phyloP scores from a whole-genome alignment of 1,140 invertebrate genomes.

The Dermatophagoides farinae region DNA sequence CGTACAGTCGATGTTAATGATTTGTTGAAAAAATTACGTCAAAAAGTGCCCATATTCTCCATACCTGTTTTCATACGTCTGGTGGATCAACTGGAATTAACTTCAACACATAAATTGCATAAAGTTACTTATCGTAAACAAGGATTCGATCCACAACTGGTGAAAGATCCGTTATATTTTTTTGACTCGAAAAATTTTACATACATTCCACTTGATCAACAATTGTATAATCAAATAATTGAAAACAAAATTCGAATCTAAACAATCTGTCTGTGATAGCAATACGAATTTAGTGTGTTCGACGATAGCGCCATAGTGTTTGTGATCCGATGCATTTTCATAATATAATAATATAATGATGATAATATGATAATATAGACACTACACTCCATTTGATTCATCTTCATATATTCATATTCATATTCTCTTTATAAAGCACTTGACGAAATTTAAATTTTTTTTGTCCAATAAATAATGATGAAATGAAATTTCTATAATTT shows the following conservation, averaged over 20 bases:
- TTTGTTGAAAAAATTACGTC: slow-evolving; percentile 22
- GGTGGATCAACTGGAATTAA: slow-evolving; percentile 58
- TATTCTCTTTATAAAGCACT: too few species aligned
- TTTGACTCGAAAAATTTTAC: slow-evolving; percentile 6
- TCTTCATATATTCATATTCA: too few species aligned
- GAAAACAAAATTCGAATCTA: background rate
- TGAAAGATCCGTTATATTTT: slow-evolving; percentile 12
- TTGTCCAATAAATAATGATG: too few species aligned
- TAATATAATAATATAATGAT: too few species aligned
- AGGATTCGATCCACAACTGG: slow-evolving; percentile 42
- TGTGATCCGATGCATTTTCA: too few species aligned
- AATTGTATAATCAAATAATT: slow-evolving; percentile 5
- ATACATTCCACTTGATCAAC: slow-evolving; percentile 8
- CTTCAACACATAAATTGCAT: slow-evolving; percentile 85
- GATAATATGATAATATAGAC: too few species aligned
- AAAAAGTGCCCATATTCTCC: slow-evolving; percentile 59
- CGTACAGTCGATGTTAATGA: slow-evolving; percentile 38
- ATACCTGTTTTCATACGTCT: slow-evolving; percentile 68
- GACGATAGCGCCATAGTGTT: background rate
- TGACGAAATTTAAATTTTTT: too few species aligned
- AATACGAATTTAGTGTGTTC: background rate
- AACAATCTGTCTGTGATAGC: background rate
- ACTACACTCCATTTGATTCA: too few species aligned
- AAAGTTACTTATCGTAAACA: slow-evolving; percentile 76
- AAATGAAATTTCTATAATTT: background rate